Conservation (phyloP, 2,888 invertebrate species). For the Agonopterix alstromeriana region DNA sequence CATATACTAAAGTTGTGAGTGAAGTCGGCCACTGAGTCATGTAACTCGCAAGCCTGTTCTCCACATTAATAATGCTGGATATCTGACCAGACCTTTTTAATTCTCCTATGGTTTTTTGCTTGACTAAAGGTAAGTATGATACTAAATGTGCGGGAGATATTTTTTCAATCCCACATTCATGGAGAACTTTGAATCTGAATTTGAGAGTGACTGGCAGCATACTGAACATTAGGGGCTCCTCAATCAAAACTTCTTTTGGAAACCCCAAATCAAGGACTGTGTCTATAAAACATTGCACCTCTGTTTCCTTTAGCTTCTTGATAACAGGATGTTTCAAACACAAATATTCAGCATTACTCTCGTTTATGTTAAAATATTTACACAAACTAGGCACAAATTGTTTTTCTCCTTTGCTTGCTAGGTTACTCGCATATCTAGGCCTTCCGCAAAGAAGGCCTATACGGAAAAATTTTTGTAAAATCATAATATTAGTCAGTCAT, state of each 20-base stretch:
- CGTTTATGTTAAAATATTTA: constrained; percentile 41
- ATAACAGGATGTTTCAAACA: constrained; percentile 50
- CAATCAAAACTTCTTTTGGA: constrained; percentile 29
- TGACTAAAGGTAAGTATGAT: constrained; percentile 46
- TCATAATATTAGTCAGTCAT: constrained; percentile 5
- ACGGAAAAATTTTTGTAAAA: constrained; percentile 10
- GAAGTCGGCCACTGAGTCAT: constrained; percentile 71
- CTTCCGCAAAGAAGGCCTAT: constrained; percentile 8
- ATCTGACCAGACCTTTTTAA: constrained; percentile 41
- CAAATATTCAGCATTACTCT: constrained; percentile 44
- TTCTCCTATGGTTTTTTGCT: constrained; percentile 43
- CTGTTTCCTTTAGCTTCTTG: constrained; percentile 34
- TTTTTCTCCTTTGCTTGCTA: not conserved
- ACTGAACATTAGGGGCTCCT: constrained; percentile 50
- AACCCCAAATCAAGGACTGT: constrained; percentile 47
- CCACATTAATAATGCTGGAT: constrained; percentile 40
- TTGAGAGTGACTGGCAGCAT: constrained; percentile 52
- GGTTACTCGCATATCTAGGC: not conserved
- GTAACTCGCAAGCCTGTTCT: constrained; percentile 56
- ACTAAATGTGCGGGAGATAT: constrained; percentile 32
- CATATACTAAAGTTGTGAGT: constrained; percentile 51
- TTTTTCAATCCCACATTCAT: constrained; percentile 55
- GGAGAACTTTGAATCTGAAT: constrained; percentile 48
- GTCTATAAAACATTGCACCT: constrained; percentile 32
- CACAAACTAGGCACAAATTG: constrained; percentile 21